Percentiles rank a stretch among this genome's conserved stretches.
Evolutionary conservation across 2,113 vertebrate species (phyloP).

Genomic region (Centropus unirufus): DNA sequence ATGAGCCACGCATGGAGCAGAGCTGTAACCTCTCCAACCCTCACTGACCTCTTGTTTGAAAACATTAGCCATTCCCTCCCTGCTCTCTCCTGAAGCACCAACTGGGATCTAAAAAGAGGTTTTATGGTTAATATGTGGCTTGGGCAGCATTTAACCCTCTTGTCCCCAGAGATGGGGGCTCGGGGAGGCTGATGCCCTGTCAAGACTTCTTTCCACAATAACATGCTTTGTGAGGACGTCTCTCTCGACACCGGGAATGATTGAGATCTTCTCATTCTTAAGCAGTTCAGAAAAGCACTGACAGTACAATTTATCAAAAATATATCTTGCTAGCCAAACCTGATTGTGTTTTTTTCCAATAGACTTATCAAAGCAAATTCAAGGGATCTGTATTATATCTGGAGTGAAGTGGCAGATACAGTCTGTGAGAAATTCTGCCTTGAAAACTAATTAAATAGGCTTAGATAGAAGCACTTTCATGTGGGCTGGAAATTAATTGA

Average conservation of each 20-base stretch:
- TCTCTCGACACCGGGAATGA: background rate
- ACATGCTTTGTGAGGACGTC: background rate
- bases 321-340: background rate
- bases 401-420: background rate
- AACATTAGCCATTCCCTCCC: background rate
- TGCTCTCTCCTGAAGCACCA: background rate
- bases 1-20: no score
- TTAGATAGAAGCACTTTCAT: background rate
- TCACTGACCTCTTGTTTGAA: background rate
- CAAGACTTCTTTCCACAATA: background rate
- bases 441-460: constrained; percentile 36
- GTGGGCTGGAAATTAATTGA: constrained; percentile 43
- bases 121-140: background rate
- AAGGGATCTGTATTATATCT: background rate
- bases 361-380: constrained; percentile 8
- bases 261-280: background rate
- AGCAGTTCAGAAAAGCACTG: background rate
- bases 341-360: background rate
- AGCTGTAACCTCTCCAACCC: background rate
- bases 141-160: background rate
- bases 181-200: background rate
- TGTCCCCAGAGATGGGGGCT: accelerated
- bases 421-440: constrained; percentile 6
- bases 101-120: no score
- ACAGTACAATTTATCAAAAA: background rate